phyloP scores from a whole-genome alignment of 2,797 vertebrate genomes.

The Eleutherodactylus coqui region DNA sequence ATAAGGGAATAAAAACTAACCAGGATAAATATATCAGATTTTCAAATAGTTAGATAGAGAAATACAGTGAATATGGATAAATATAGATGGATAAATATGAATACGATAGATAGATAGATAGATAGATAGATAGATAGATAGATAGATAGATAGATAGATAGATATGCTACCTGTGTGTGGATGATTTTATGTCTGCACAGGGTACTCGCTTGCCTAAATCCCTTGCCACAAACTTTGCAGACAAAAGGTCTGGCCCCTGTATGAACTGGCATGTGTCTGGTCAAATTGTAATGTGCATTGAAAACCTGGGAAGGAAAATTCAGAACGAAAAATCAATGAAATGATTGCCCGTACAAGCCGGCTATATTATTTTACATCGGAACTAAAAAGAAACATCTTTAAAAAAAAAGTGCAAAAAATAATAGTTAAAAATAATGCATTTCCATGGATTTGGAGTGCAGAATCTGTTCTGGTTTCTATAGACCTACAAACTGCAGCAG shows the following conservation, averaged over 20 bases:
- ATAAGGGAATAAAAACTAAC: too few relatives aligned
- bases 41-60: not conserved
- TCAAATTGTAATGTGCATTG: constrained; percentile 88
- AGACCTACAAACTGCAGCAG: not conserved
- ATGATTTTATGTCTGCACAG: constrained; percentile 90
- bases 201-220: constrained; percentile 88
- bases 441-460: not conserved
- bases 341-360: not conserved
- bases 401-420: not conserved
- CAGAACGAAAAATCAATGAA: constrained; percentile 56
- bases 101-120: constrained; percentile 1
- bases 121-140: constrained; percentile 7
- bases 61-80: not conserved
- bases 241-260: constrained; percentile 87
- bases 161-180: constrained; percentile 85
- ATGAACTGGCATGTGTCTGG: constrained; percentile 88
- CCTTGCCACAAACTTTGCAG: constrained; percentile 89
- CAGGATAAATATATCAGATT: not conserved
- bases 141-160: not conserved
- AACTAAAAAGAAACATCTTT: not conserved
- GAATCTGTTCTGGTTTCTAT: not conserved
- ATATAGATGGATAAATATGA: not conserved
- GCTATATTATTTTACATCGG: not conserved
- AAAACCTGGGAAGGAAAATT: constrained; percentile 78
- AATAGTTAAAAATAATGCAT: not conserved